A percentile compares a stretch with the other conserved stretches of the same genome.
These are phyloP conservation scores for Blomia tropicalis DNA, from an alignment of 2,888 invertebrate genomes.

Conservation along the genomic window DNA sequence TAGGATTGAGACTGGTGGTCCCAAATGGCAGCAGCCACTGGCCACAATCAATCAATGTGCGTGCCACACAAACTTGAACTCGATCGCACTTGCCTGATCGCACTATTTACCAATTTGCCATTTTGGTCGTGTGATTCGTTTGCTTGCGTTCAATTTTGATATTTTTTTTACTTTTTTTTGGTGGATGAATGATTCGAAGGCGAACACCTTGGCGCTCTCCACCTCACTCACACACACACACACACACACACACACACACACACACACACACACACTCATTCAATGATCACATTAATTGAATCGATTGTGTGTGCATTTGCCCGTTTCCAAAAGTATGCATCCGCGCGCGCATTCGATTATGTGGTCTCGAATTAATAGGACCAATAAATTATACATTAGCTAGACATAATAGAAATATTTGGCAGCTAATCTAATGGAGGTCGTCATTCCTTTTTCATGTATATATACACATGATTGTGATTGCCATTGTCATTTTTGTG, in stretches of 20 bases:
- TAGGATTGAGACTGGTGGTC: neutral
- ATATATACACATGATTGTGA: too few species aligned
- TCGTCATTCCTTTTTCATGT: too few species aligned
- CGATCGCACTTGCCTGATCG: neutral
- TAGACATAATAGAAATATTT: neutral
- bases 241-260: too few species aligned
- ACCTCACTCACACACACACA: too few species aligned
- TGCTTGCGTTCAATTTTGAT: too few species aligned
- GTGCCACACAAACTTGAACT: neutral
- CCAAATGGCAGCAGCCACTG: neutral
- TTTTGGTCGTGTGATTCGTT: too few species aligned
- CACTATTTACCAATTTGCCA: too few species aligned
- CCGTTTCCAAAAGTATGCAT: constrained; percentile 9
- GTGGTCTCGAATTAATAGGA: neutral
- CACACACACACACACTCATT: too few species aligned
- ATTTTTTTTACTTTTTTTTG: too few species aligned
- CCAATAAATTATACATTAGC: constrained; percentile 9
- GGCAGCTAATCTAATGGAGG: neutral
- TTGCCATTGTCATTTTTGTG: too few species aligned
- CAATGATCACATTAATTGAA: constrained; percentile 4
- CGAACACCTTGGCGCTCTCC: too few species aligned
- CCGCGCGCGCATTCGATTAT: neutral
- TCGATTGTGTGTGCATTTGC: constrained; percentile 12
- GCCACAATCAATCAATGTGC: constrained; percentile 8
- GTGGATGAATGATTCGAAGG: too few species aligned